Evolutionary conservation across 2,113 vertebrate genomes (phyloP).

Genomic region (Cettia cetti): DNA sequence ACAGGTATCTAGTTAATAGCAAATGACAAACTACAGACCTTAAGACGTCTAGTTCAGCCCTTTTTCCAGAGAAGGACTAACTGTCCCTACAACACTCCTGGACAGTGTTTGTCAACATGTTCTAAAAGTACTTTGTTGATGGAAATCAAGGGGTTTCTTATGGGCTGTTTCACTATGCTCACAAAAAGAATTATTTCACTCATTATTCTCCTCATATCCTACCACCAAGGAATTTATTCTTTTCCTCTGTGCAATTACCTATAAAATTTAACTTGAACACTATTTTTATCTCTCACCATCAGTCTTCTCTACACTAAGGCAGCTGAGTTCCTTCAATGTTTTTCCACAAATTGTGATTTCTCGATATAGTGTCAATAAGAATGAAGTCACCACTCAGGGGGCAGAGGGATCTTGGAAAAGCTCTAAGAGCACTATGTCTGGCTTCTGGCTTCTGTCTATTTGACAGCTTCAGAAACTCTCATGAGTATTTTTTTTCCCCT

Average conservation of each 20-base stretch:
- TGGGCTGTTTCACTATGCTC: not conserved
- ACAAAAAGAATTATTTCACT: not conserved
- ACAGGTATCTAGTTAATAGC: not conserved
- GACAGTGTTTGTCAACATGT: not conserved
- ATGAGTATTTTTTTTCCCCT: fast-evolving
- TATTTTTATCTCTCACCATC: not conserved
- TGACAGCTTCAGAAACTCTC: not conserved
- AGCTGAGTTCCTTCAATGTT: not conserved
- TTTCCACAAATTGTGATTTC: not conserved
- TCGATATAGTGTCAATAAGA: not conserved
- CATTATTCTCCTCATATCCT: not conserved
- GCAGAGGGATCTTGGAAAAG: not conserved
- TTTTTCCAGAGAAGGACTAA: not conserved
- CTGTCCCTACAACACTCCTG: not conserved
- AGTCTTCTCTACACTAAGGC: not conserved
- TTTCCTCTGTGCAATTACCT: not conserved
- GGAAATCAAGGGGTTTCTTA: not conserved
- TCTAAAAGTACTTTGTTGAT: not conserved
- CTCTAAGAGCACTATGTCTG: not conserved
- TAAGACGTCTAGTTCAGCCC: not conserved
- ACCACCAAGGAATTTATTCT: not conserved
- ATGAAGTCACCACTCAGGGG: not conserved
- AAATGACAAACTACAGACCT: not conserved
- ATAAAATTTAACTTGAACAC: not conserved
- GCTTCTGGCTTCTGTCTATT: not conserved